A percentile compares a stretch with the other conserved stretches of the same genome.
These are phyloP conservation scores for Nemapogon koenigi DNA, from an alignment of 2,888 invertebrate species.

Conservation along the genomic window DNA sequence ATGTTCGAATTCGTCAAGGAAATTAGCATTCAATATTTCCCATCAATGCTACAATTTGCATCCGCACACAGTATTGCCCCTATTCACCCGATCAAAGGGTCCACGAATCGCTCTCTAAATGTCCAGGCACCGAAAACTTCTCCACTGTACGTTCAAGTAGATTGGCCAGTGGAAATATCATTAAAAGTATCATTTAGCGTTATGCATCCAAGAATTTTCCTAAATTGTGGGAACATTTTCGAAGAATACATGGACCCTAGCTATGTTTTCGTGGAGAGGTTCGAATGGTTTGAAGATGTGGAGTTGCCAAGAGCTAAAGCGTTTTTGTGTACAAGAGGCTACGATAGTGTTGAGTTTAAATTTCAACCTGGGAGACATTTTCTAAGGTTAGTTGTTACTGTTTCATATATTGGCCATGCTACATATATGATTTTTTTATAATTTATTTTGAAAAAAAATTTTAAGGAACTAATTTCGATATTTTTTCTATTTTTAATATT, in stretches of 20 bases:
- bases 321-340: constrained; percentile 32
- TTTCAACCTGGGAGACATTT: constrained; percentile 45
- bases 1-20: constrained; percentile 22
- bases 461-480: not conserved
- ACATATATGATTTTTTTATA: not conserved
- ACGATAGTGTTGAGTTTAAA: constrained; percentile 30
- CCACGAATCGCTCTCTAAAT: constrained; percentile 25
- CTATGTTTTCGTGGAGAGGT: constrained; percentile 37
- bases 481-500: no score
- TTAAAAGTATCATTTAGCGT: constrained; percentile 31
- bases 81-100: constrained; percentile 21
- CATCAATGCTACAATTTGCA: constrained; percentile 36
- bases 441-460: not conserved
- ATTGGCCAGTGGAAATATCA: constrained; percentile 32
- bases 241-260: constrained; percentile 35
- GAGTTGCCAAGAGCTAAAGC: constrained; percentile 29
- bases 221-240: constrained; percentile 31
- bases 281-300: constrained; percentile 42
- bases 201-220: constrained; percentile 38
- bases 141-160: constrained; percentile 47
- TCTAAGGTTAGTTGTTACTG: constrained; percentile 11
- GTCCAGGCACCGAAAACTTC: constrained; percentile 32
- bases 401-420: not conserved
- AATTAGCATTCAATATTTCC: constrained; percentile 28
- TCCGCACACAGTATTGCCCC: constrained; percentile 34